Base-by-base conservation (phyloP, 2,797 vertebrate genomes). In the Gymnoscopelus microlampas region DNA sequence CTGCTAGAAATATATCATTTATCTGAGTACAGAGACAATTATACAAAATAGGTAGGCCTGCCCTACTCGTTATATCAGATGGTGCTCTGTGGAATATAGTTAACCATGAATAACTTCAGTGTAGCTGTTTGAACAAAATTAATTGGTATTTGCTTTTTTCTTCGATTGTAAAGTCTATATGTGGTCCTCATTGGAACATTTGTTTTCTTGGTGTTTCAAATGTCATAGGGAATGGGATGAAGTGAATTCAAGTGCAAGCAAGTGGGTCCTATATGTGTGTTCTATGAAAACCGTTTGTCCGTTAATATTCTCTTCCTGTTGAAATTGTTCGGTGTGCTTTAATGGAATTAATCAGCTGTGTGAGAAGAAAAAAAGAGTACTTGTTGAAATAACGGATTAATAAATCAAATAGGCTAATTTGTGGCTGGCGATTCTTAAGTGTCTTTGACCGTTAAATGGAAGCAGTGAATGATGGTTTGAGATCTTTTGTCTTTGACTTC, bases 331-430 rank as follows among this genome's bases (percentile, higher is more conserved):
- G 64, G 83, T 88, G 90, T 92, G 84, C 87, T 84, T 91, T 88
- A 84, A 80, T 88, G 86, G 80, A 90, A 91, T 80, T 90, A 85
- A 85, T 78, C 71, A 87, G 85, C 86, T 89, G 85, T 91, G 84
- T 90, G 87, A 89, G 87, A 86, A 57, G 26, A 29, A 57, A 23
- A 66, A 82, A 88, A 78, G 84, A 89, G 74, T 85, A 88, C 86
- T 77, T 92, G 90, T 91, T 83, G 80, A 88, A 83, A 76, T 78
- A 89, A 91, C 82, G 89, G 88, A 84, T 78, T 77, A 92, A 92
- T 93, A 91, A 93, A 93, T 89, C 60, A 23, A 87, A 88, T 92
- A 19, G 19, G 19, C 19, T 19, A 92, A 89, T 92, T 93, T 91
- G 89, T 87, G 85, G 84, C 84, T 88, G 83, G 82, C 83, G 79